These are phyloP conservation scores for Vulpes vulpes DNA, from an alignment of 2,113 vertebrate genomes.

Conservation along the genomic window DNA sequence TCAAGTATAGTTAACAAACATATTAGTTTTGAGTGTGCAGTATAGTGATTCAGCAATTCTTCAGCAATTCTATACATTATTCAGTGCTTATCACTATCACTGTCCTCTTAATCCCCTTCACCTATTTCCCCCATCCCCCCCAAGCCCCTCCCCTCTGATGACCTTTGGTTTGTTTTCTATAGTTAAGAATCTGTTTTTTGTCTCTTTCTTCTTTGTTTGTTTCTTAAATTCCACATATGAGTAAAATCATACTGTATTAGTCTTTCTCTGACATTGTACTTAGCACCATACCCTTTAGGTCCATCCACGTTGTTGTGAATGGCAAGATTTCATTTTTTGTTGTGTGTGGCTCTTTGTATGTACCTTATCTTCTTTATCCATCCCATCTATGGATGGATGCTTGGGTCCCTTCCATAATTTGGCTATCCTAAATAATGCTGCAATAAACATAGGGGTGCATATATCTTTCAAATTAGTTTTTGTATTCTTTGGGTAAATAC, in stretches of 20 bases:
- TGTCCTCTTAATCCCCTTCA: neutral
- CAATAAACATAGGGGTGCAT: neutral
- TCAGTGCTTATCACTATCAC: neutral
- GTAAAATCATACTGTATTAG: too few species aligned
- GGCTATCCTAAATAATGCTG: neutral
- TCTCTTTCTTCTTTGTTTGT: neutral
- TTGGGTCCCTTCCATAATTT: neutral
- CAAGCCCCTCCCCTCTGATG: neutral
- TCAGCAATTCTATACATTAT: neutral
- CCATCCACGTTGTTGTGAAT: neutral
- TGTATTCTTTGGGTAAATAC: neutral
- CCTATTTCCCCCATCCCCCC: neutral
- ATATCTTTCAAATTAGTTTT: neutral
- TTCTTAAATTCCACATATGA: neutral
- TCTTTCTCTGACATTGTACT: neutral
- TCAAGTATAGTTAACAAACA: neutral
- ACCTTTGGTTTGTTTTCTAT: neutral
- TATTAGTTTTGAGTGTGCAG: neutral
- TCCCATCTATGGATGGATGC: neutral
- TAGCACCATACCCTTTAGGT: neutral
- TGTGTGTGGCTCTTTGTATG: neutral
- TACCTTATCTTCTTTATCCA: neutral
- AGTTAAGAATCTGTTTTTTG: neutral
- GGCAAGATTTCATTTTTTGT: neutral
- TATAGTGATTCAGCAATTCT: neutral